Percentiles rank a stretch among this genome's conserved stretches.
These are phyloP conservation scores for Euwallacea fornicatus DNA, from an alignment of 1,140 invertebrate species.

Conservation along the genomic window DNA sequence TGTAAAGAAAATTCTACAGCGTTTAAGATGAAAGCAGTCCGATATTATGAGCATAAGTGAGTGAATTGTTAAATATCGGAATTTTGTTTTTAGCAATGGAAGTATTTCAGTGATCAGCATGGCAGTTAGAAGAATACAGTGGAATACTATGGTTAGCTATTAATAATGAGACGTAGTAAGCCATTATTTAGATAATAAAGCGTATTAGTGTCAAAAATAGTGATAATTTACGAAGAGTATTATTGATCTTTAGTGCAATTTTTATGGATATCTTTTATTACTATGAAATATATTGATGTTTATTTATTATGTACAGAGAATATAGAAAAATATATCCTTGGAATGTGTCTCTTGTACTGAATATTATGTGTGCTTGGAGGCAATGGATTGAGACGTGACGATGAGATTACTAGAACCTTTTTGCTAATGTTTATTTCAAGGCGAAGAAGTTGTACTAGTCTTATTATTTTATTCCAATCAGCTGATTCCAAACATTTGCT, in stretches of 20 bases:
- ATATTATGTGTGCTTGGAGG: no score
- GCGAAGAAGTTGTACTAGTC: no score
- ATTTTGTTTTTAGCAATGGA: not conserved
- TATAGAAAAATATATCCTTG: no score
- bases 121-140: not conserved
- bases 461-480: no score
- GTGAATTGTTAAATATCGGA: not conserved
- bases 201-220: not conserved
- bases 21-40: constrained; percentile 70
- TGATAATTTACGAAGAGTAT: not conserved
- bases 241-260: not conserved
- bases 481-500: no score
- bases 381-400: no score
- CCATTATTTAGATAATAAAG: not conserved
- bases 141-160: no score
- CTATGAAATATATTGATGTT: no score
- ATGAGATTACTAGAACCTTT: no score
- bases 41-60: constrained; percentile 61
- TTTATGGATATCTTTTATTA: not conserved
- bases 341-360: no score
- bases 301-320: no score
- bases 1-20: constrained; percentile 76
- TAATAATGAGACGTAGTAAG: not conserved
- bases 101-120: constrained; percentile 12
- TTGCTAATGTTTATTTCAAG: no score